These are phyloP conservation scores for Cisticola juncidis DNA, from an alignment of 2,113 vertebrate species.

Conservation along the genomic window DNA sequence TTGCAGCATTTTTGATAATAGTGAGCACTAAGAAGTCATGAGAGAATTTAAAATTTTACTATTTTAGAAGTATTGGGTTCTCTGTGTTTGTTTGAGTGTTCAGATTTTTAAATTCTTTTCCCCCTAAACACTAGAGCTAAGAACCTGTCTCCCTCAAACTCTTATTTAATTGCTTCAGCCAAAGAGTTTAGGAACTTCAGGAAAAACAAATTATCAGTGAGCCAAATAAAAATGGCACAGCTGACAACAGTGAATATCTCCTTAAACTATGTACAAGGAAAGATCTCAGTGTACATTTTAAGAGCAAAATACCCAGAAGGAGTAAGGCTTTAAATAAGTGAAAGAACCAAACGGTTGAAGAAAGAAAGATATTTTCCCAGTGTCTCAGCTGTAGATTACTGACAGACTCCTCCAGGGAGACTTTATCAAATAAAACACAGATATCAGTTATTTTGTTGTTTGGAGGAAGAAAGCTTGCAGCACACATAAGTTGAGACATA, in stretches of 20 bases:
- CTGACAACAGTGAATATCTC: background rate
- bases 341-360: background rate
- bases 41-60: background rate
- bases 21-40: background rate
- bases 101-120: background rate
- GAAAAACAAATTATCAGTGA: background rate
- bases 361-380: background rate
- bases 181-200: background rate
- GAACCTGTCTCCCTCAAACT: background rate
- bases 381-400: background rate
- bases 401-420: background rate
- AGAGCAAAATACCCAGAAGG: slow-evolving; percentile 17
- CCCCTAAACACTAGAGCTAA: background rate
- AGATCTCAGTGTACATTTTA: background rate
- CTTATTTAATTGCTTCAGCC: background rate
- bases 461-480: background rate
- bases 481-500: background rate
- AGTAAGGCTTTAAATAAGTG: background rate
- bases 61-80: background rate
- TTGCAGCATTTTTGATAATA: background rate
- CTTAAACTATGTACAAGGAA: background rate
- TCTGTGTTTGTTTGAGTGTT: background rate
- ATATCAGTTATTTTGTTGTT: background rate
- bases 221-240: background rate
- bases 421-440: slow-evolving; percentile 1